Conservation (phyloP, 2,797 vertebrate genomes). For the Parauchenoglanis punctatus region DNA sequence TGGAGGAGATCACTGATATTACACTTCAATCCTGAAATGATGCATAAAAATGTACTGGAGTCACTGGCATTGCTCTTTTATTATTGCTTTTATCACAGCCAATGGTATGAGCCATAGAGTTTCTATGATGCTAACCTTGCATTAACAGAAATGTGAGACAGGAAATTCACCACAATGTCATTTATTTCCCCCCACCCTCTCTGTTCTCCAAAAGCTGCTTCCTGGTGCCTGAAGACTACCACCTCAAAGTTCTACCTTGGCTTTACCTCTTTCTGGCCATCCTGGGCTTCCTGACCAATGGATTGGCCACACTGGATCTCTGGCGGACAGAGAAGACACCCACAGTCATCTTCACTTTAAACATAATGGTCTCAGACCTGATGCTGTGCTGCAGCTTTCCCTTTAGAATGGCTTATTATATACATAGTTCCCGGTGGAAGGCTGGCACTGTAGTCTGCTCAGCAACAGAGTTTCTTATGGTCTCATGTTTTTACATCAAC, state of each 20-base stretch:
- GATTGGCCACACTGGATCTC: conserved; percentile 39
- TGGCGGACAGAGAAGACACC: conserved; percentile 48
- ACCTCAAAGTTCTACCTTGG: conserved; percentile 43
- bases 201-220: conserved; percentile 6
- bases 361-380: conserved; percentile 54
- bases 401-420: conserved; percentile 43
- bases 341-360: conserved; percentile 52
- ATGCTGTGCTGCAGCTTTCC: conserved; percentile 55
- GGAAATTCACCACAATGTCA: not conserved
- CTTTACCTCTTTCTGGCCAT: conserved; percentile 49
- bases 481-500: conserved; percentile 54
- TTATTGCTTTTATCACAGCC: not conserved
- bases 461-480: not conserved
- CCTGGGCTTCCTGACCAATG: conserved; percentile 54
- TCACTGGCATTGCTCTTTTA: not conserved
- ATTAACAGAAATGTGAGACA: not conserved
- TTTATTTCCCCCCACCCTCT: not conserved
- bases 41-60: not conserved
- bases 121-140: not conserved
- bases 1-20: not conserved
- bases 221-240: not conserved
- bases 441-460: conserved; percentile 17
- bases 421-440: not conserved
- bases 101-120: not conserved
- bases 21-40: not conserved